These are phyloP conservation scores for Diglossa cyanea DNA, from an alignment of 2,797 vertebrate species.

Conservation along the genomic window DNA sequence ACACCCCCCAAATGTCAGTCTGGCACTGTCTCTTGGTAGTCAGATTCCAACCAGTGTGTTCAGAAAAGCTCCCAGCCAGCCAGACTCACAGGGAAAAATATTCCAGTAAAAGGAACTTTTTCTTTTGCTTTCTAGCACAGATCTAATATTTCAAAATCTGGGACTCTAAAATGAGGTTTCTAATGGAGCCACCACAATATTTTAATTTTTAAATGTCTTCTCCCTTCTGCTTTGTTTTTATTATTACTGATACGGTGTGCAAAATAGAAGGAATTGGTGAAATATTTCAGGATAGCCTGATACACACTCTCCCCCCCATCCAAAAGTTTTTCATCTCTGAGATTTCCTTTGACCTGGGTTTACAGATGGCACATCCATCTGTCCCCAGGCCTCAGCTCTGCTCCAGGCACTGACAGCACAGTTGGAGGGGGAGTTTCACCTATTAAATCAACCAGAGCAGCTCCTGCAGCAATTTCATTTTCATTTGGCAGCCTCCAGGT, in stretches of 20 bases:
- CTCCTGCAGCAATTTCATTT: not conserved
- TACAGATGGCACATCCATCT: not conserved
- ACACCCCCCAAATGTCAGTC: not conserved
- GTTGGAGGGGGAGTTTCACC: not conserved
- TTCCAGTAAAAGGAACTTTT: not conserved
- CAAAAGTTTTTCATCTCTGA: not conserved
- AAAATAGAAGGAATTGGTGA: not conserved
- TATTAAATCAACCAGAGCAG: not conserved
- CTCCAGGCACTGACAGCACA: not conserved
- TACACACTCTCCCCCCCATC: fast-evolving
- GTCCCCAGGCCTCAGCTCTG: not conserved
- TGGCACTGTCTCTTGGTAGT: fast-evolving
- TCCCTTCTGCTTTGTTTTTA: not conserved
- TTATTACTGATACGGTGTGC: not conserved
- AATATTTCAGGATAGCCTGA: not conserved
- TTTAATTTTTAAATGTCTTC: not conserved
- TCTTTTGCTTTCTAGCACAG: not conserved
- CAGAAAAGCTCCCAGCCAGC: not conserved
- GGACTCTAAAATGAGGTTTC: not conserved
- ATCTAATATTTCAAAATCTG: not conserved
- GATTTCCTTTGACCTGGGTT: not conserved
- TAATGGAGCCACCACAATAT: not conserved
- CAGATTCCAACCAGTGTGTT: not conserved
- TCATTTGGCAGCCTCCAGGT: not conserved
- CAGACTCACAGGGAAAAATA: not conserved